These are phyloP conservation scores for Tiaroga cobitis DNA, from an alignment of 2,797 vertebrate genomes.

Conservation along the genomic window DNA sequence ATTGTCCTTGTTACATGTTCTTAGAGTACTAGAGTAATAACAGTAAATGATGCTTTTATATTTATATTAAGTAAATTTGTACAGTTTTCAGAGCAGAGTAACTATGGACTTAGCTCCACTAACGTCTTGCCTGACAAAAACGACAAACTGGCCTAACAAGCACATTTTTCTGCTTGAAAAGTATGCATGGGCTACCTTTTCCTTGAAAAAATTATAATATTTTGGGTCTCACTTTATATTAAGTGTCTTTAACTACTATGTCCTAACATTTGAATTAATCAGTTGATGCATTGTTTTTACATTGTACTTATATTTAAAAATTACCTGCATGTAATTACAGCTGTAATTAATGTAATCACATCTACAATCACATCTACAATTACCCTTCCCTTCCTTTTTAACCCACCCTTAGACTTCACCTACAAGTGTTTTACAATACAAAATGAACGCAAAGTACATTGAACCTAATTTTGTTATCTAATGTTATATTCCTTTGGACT, in stretches of 20 bases:
- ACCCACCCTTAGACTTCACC: too few relatives aligned
- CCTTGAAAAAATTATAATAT: background rate
- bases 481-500: background rate
- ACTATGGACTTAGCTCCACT: too few relatives aligned
- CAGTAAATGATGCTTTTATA: background rate
- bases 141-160: background rate
- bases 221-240: background rate
- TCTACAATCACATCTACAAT: too few relatives aligned
- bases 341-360: background rate
- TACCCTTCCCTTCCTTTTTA: background rate
- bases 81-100: background rate
- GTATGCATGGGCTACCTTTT: background rate
- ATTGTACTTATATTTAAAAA: background rate
- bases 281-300: background rate
- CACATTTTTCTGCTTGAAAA: background rate
- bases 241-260: background rate
- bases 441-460: background rate
- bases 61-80: background rate
- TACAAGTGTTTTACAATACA: background rate
- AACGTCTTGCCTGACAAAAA: too few relatives aligned
- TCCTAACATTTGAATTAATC: background rate
- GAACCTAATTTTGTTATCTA: background rate
- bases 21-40: background rate
- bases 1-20: background rate
- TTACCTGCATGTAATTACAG: background rate